These are phyloP conservation scores for Pristionchus exspectatus DNA, from an alignment of 2,888 invertebrate species.

Conservation along the genomic window DNA sequence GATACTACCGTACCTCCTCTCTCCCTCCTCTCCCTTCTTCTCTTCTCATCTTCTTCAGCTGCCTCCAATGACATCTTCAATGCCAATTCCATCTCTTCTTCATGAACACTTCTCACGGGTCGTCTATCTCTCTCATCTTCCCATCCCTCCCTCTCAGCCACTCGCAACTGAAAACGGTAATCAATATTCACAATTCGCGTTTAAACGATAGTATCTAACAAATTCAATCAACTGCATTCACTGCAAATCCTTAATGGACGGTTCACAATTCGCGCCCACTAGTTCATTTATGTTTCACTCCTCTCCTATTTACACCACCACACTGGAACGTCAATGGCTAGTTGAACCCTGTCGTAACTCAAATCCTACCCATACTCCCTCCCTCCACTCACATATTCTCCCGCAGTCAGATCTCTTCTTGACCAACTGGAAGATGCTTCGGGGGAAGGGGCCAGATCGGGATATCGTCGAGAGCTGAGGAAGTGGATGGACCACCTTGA, in stretches of 20 bases:
- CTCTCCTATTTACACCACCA: neutral
- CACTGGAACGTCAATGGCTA: neutral
- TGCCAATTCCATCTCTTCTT: conserved; percentile 48
- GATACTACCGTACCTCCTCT: conserved; percentile 13
- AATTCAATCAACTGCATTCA: neutral
- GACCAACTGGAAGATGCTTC: neutral
- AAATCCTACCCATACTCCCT: too few relatives aligned
- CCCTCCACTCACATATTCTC: neutral
- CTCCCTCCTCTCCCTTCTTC: conserved; percentile 34
- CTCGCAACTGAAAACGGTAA: neutral
- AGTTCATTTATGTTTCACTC: neutral
- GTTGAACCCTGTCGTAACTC: too few relatives aligned
- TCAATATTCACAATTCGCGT: neutral
- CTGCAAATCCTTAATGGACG: neutral
- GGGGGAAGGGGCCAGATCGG: neutral
- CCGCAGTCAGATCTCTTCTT: neutral
- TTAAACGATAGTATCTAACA: too few relatives aligned
- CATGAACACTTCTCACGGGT: neutral
- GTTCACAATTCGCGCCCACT: neutral
- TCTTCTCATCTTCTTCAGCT: conserved; percentile 50
- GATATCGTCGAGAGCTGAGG: neutral
- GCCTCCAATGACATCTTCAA: conserved; percentile 32
- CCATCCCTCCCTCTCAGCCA: neutral
- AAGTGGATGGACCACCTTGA: conserved; percentile 2
- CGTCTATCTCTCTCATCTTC: neutral